Conservation (phyloP, 2,797 vertebrate genomes). For the Pseudopleuronectes americanus region DNA sequence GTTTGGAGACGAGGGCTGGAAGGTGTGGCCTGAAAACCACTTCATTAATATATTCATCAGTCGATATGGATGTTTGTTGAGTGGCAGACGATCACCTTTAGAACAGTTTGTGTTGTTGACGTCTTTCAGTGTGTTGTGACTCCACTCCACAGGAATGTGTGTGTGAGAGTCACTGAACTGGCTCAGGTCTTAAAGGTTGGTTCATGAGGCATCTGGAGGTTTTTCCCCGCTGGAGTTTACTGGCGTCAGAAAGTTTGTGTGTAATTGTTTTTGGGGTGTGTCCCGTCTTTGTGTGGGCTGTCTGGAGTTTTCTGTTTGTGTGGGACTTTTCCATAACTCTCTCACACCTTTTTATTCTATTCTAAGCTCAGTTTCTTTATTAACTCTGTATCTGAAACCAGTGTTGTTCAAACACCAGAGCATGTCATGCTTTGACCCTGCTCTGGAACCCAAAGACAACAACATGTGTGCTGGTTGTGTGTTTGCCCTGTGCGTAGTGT, state of each 20-base stretch:
- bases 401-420: slow-evolving; percentile 37
- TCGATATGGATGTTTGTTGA: no score
- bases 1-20: no score
- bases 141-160: slow-evolving; percentile 37
- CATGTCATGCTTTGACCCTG: neutral
- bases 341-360: no score
- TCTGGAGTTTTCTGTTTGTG: neutral
- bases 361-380: neutral
- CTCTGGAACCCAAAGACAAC: no score
- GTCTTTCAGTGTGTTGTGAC: slow-evolving; percentile 14
- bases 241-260: neutral
- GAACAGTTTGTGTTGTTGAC: no score
- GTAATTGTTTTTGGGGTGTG: neutral
- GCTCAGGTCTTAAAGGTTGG: neutral
- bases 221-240: neutral
- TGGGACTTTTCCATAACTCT: neutral
- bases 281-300: neutral
- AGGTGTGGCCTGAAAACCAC: no score
- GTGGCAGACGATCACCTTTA: no score
- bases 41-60: no score
- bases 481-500: no score
- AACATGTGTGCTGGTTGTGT: no score
- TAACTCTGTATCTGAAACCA: neutral
- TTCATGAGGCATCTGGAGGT: slow-evolving; percentile 4
- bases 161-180: slow-evolving; percentile 2